These are phyloP conservation scores for Phoebastria nigripes DNA, from an alignment of 2,797 vertebrate genomes.

Conservation along the genomic window DNA sequence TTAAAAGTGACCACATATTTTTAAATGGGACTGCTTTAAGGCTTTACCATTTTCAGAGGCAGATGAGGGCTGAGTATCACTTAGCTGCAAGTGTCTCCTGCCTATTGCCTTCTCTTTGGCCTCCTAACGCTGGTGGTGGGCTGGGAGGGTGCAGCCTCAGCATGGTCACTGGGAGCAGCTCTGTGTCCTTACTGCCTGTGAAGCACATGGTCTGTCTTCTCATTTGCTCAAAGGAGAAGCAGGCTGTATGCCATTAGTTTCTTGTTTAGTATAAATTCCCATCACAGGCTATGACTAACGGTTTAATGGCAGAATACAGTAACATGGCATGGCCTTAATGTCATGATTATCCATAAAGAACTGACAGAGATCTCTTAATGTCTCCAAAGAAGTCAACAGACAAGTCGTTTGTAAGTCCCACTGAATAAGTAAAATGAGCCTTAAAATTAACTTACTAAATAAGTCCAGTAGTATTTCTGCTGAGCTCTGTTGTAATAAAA, in stretches of 20 bases:
- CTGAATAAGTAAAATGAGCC: not conserved
- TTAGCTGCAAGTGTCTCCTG: not conserved
- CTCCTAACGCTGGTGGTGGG: not conserved
- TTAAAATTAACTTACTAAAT: not conserved
- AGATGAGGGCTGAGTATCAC: not conserved
- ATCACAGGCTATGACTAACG: not conserved
- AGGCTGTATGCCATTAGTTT: not conserved
- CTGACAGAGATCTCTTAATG: not conserved
- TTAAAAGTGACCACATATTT: not conserved
- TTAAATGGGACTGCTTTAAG: not conserved
- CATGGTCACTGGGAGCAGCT: not conserved
- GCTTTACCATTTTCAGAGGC: not conserved
- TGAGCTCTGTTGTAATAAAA: not conserved
- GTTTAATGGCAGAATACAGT: constrained; percentile 6
- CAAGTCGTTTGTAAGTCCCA: not conserved
- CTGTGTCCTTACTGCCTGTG: not conserved
- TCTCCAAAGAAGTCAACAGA: constrained; percentile 26
- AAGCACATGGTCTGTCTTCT: not conserved
- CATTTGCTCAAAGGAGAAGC: not conserved
- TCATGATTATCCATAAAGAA: constrained; percentile 25
- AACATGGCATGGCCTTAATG: not conserved
- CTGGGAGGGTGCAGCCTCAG: not conserved
- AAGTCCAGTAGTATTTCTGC: not conserved
- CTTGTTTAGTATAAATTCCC: not conserved
- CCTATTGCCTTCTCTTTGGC: not conserved